These are phyloP conservation scores for Caenorhabditis sp. DNA, from an alignment of 2,888 invertebrate genomes.

Conservation along the genomic window DNA sequence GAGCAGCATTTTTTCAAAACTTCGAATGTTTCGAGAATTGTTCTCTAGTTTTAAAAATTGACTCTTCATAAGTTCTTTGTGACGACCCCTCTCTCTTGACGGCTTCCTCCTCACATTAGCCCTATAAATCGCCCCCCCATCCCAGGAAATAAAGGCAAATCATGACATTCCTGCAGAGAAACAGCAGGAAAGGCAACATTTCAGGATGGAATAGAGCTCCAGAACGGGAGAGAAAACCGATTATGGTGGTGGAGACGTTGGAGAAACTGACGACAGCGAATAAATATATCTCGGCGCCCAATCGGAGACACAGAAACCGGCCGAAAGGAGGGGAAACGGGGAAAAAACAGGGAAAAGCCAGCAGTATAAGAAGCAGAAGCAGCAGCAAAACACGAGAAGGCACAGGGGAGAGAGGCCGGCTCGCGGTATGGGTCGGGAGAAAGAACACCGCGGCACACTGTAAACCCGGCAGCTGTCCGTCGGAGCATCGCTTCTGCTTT, in stretches of 20 bases:
- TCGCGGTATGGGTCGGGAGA: not conserved
- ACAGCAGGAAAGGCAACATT: slow-evolving; percentile 28
- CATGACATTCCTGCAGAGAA: slow-evolving; percentile 5
- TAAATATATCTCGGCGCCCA: slow-evolving; percentile 26
- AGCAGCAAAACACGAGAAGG: slow-evolving; percentile 15
- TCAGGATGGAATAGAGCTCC: slow-evolving; percentile 4
- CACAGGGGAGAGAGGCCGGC: not conserved
- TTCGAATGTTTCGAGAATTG: too few species aligned
- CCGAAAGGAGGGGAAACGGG: not conserved
- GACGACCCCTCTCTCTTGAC: too few species aligned
- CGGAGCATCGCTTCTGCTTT: too few species aligned
- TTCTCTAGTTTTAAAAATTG: too few species aligned
- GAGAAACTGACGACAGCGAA: slow-evolving; percentile 1
- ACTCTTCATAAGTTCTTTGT: too few species aligned
- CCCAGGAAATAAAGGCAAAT: not conserved
- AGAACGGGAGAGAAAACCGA: slow-evolving; percentile 32
- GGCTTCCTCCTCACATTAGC: not conserved
- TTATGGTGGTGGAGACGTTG: slow-evolving; percentile 18
- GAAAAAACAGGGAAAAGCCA: not conserved
- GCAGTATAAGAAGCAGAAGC: not conserved
- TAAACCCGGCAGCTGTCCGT: slow-evolving; percentile 16
- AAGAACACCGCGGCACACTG: slow-evolving; percentile 28
- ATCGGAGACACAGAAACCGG: slow-evolving; percentile 1
- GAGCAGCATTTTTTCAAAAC: too few species aligned
- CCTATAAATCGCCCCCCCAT: not conserved